phyloP scores from a whole-genome alignment of 2,888 invertebrate species.

The Drosophila nr. perissopoda region DNA sequence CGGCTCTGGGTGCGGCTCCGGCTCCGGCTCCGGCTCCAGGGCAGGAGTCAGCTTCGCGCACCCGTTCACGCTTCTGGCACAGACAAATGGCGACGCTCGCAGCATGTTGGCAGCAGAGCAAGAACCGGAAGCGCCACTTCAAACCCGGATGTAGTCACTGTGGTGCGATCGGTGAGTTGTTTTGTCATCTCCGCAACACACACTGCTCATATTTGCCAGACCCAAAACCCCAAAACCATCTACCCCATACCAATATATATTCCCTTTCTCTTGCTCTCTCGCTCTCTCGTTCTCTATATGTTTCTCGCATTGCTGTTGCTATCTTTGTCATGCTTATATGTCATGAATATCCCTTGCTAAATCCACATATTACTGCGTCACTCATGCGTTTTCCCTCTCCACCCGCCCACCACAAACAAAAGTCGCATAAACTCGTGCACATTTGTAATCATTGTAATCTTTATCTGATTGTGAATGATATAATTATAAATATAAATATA shows the following conservation, averaged over 20 bases:
- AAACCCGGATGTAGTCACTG: constrained; percentile 83
- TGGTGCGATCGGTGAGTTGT: constrained; percentile 85
- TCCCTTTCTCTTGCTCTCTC: constrained; percentile 11
- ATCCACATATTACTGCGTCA: constrained; percentile 14
- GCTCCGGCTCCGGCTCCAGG: constrained; percentile 28
- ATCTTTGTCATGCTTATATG: constrained; percentile 34
- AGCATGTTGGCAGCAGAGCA: constrained; percentile 77
- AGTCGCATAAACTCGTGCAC: constrained; percentile 15
- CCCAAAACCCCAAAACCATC: constrained; percentile 4
- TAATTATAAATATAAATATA: too few relatives aligned
- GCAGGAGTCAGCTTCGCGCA: constrained; percentile 51
- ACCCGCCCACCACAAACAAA: neutral
- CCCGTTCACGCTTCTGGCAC: constrained; percentile 82
- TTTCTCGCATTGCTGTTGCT: constrained; percentile 44
- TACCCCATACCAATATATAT: constrained; percentile 7
- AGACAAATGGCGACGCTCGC: constrained; percentile 78
- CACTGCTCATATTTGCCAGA: constrained; percentile 36
- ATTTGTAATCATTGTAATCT: constrained; percentile 19
- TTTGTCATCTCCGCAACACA: constrained; percentile 64
- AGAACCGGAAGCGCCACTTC: constrained; percentile 77
- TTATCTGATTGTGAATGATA: neutral
- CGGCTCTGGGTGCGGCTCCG: constrained; percentile 31
- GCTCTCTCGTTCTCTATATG: constrained; percentile 21
- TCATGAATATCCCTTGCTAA: constrained; percentile 26
- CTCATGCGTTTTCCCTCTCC: constrained; percentile 9